Evolutionary conservation across 2,113 vertebrate genomes (phyloP), one percentile per base, ranked within the genome.

Genomic region (Lathamus discolor): DNA sequence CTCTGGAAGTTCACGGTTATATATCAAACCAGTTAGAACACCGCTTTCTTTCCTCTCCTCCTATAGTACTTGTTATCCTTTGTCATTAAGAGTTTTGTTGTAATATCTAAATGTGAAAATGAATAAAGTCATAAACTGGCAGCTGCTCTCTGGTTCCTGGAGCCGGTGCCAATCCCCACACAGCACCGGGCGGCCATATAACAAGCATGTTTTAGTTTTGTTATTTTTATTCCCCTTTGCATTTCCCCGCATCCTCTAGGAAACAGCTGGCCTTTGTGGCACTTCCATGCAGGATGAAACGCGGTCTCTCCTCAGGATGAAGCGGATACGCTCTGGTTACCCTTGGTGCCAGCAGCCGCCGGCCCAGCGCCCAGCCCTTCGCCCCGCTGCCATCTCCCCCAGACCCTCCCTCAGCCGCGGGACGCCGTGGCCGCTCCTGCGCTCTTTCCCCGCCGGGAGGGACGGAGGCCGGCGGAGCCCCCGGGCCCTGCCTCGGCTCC

Each of bases 81-180:
- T 61, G 95, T 96, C 92, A 96, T 96, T 96, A 97, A 83, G 86
- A 94, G 93, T 96, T 96, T 91, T 91, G 96, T 94, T 96, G 92
- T 96, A 96, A 94, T 96, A 96, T 91, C 96, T 95, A 83, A 96
- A 96, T 96, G 96, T 96, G 96, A 94, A 94, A 86, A 96, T 74
- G 43, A 97, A 96, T 96, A 97, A 96, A 96, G 28, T 75, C 46
- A 2, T 95, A 96, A 75, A 75, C 89, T 92, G 88, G 69, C 92
- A 48, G 67, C 73, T 10, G 87, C 48, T 81, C 67, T 77, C 72
- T 95, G 67, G 51, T 95, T 96, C 90, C 92, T 93, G 92, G 90
- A 54, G 83, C 57, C 7, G 12, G 33, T 4, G 29, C 67, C 15
- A 61, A n/a, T 59, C 31, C 83, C 67, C 44, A 5, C 12, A 1